Conservation (phyloP, 37 sponge, comb jelly and placozoan genomes). For the Petrosia ficiformis region DNA sequence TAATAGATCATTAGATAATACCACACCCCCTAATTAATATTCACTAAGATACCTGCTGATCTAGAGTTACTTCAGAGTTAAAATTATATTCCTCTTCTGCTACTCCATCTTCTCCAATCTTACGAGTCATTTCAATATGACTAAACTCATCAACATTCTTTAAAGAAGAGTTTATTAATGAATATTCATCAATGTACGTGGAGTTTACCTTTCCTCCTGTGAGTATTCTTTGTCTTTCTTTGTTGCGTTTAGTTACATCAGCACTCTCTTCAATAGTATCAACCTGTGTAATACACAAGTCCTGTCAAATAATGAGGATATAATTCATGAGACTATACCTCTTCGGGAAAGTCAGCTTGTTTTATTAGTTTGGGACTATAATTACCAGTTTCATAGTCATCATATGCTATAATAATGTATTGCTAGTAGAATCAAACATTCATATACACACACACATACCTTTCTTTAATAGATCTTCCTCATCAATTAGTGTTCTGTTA, state of each 20-base stretch:
- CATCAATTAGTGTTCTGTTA: constrained; percentile 60
- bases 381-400: constrained; percentile 49
- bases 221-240: constrained; percentile 10
- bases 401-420: constrained; percentile 29
- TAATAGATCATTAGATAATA: not conserved
- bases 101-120: constrained; percentile 53
- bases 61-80: constrained; percentile 77
- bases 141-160: constrained; percentile 39
- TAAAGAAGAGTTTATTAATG: too few species aligned
- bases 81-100: constrained; percentile 88
- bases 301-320: too few species aligned
- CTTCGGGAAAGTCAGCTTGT: constrained; percentile 54
- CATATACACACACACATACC: constrained; percentile 14
- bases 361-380: constrained; percentile 84
- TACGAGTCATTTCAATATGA: constrained; percentile 36
- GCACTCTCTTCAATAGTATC: constrained; percentile 35
- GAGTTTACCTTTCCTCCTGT: constrained; percentile 19
- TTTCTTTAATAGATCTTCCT: constrained; percentile 62
- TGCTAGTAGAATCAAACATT: too few species aligned
- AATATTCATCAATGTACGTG: too few species aligned
- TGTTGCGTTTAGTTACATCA: constrained; percentile 9
- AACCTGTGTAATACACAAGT: constrained; percentile 3
- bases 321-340: constrained; percentile 13
- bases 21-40: too few species aligned
- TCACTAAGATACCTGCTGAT: constrained; percentile 2